Conservation (phyloP, 2,888 invertebrate genomes). For the Spodoptera littoralis region DNA sequence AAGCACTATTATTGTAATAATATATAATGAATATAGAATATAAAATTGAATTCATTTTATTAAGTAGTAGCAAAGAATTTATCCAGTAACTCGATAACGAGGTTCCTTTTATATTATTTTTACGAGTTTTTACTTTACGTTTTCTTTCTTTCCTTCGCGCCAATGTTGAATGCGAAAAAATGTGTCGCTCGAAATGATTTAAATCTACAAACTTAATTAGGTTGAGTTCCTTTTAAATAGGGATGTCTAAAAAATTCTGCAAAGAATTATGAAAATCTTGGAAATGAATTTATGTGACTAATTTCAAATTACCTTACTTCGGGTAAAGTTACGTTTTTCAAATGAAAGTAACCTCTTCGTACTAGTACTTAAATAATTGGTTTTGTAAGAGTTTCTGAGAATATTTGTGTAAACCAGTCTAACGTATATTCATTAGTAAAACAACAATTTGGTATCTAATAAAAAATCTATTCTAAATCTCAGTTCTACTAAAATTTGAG, state of each 20-base stretch:
- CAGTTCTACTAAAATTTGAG: background rate
- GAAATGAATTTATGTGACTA: conserved; percentile 48
- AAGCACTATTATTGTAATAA: too few species aligned
- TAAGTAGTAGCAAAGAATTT: conserved; percentile 6
- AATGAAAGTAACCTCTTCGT: too few species aligned
- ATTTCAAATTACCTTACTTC: too few species aligned
- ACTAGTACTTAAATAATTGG: too few species aligned
- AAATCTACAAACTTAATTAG: conserved; percentile 50
- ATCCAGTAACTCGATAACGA: conserved; percentile 10
- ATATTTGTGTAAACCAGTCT: too few species aligned
- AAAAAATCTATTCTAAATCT: conserved; percentile 5
- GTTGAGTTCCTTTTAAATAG: conserved; percentile 32
- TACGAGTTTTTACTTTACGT: background rate
- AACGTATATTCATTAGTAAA: too few species aligned
- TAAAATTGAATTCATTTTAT: background rate
- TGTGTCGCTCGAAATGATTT: conserved; percentile 37
- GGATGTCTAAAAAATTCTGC: conserved; percentile 42
- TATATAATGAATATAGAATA: too few species aligned
- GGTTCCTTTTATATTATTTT: conserved; percentile 1
- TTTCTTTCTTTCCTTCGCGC: conserved; percentile 22
- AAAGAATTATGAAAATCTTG: conserved; percentile 51
- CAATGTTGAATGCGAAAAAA: conserved; percentile 29
- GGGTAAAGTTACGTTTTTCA: too few species aligned
- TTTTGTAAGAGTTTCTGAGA: too few species aligned
- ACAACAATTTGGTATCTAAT: too few species aligned